Evolutionary conservation across 2,797 vertebrate species (phyloP), one percentile per base, ranked within the genome.

Genomic region (Xenopus petersii): DNA sequence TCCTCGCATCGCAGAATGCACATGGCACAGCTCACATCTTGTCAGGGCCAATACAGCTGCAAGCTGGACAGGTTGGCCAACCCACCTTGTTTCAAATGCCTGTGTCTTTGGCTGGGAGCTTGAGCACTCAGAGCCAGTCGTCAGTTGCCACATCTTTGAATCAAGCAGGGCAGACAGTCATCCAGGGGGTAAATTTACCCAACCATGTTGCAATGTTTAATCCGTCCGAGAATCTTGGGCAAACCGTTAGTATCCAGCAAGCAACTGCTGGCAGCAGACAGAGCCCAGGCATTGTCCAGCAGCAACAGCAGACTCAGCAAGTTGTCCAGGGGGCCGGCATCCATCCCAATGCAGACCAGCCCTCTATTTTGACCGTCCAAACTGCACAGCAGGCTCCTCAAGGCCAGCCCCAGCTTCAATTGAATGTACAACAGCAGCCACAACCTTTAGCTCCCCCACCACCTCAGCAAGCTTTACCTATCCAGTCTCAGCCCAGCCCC

Each of bases 81-180:
- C 92, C 91, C 0, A 91, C 95, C 0, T 91, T 98, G 4, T 98
- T 98, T 90, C 97, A 98, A 87, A 96, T 98, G 97, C 96, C 97
- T 0, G 95, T 98, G 1, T 93, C 95, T 0, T 59, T 97, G 80
- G 89, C 94, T 0, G 90, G 95, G 74, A 88, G 91, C 69, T 82
- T 87, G 74, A 93, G 92, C 81, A 91, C 93, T 0, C 95, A 95
- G 82, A 93, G 90, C 66, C 93, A 95, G 64, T 87, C 94, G 0
- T 74, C 84, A 0, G 85, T 80, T 0, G 85, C 92, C 0, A 90
- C 93, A 0, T 90, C 93, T 0, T 79, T 94, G 2, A 69, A 24
- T 84, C 83, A 6, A 0, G 79, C 0, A 56, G 80, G 0, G 75
- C 93, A 87, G 70, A 92, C 95, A 0, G 95, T 98, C 33, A 95